Base-by-base conservation (phyloP, 2,797 vertebrate genomes). In the Craterocephalus amniculus region DNA sequence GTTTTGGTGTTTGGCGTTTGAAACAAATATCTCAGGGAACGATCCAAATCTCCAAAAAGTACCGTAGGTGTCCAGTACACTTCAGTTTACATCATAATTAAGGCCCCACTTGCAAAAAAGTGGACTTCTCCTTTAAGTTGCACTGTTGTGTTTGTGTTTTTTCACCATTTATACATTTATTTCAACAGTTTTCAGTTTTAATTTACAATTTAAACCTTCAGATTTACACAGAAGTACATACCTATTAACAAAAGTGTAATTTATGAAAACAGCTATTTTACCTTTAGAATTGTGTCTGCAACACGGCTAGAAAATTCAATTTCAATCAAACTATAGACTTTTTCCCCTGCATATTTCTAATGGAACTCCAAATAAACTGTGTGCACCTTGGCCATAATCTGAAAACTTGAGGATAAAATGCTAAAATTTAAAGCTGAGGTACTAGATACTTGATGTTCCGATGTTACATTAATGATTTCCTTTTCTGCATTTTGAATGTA, bases 261-360 rank as follows among this genome's bases (percentile, higher is more conserved):
- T n/a, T n/a, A 12, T 24, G 14, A 67, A 49, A 1, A 58, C 32
- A 7, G n/a, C n/a, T n/a, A n/a, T n/a, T n/a, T n/a, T n/a, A n/a
- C 45, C 4, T 9, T 22, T 52, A 10, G 48, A n/a, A n/a, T 48
- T 63, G n/a, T 60, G 56, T 9, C 64, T 49, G 34, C 56, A 57
- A 48, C 24, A 51, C 31, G 67, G 24, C 11, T 58, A 38, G 54
- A 32, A 59, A 70, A 65, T 13, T 62, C 24, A 0, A 6, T 51
- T 59, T 29, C 12, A 48, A 58, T 5, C 16, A 34, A 49, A 43
- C n/a, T 63, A 40, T 43, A 45, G 20, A 24, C 49, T 70, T 78
- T 72, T 54, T 43, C 20, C 16, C 29, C 2, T 34, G 24, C 51
- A 27, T 35, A 34, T 0, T 32, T 14, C 3, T 22, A 20, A 20